Conservation (phyloP, 2,113 vertebrate genomes). For the Perccottus glenii region DNA sequence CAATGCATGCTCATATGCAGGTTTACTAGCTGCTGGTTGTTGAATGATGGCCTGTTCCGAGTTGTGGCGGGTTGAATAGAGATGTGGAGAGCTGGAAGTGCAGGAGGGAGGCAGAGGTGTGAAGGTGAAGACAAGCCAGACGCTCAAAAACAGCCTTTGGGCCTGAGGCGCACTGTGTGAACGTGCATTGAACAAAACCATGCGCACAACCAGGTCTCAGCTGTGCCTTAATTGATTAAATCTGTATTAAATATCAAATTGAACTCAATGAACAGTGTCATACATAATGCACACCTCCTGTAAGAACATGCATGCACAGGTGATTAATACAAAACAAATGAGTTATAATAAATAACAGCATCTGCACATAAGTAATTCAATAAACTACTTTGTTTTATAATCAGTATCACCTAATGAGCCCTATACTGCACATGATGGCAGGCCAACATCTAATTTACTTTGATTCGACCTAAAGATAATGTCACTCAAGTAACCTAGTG, state of each 20-base stretch:
- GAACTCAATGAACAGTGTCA: constrained; percentile 56
- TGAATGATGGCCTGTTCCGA: constrained; percentile 70
- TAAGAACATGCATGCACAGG: constrained; percentile 19
- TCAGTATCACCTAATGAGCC: constrained; percentile 29
- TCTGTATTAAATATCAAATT: constrained; percentile 60
- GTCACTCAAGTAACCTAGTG: not conserved
- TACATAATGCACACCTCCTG: constrained; percentile 21
- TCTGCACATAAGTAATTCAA: constrained; percentile 58
- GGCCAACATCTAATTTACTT: not conserved
- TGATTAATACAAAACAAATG: constrained; percentile 67
- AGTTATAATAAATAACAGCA: constrained; percentile 57
- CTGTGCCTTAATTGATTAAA: constrained; percentile 68
- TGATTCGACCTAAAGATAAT: not conserved
- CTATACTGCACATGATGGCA: constrained; percentile 7
- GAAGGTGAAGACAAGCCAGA: constrained; percentile 72
- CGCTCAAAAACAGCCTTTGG: constrained; percentile 70
- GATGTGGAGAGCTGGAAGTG: constrained; percentile 63
- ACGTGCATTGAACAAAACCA: constrained; percentile 1
- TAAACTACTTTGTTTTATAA: constrained; percentile 50
- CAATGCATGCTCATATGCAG: constrained; percentile 32
- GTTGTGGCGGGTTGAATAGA: constrained; percentile 19
- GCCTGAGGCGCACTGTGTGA: constrained; percentile 46
- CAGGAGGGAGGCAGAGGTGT: constrained; percentile 72
- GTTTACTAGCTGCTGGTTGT: constrained; percentile 48
- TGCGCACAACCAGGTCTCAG: constrained; percentile 48